A percentile compares a stretch with the other conserved stretches of the same genome.
Evolutionary conservation across 2,888 invertebrate species (phyloP).

Genomic region (Selenia dentaria): DNA sequence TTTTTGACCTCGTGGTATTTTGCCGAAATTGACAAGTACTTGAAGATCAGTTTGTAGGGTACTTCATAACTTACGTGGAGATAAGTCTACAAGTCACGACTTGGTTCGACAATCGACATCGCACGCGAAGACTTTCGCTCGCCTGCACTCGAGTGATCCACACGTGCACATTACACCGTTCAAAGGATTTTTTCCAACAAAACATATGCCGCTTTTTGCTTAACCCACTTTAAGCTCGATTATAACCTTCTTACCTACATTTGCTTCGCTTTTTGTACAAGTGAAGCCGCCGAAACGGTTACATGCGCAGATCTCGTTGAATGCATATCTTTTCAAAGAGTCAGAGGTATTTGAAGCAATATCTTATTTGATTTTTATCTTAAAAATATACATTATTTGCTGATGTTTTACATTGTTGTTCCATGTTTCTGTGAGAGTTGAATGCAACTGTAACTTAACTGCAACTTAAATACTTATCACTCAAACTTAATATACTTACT

Average conservation of each 20-base stretch:
- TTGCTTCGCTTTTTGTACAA: constrained; percentile 73
- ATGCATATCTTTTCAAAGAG: constrained; percentile 3
- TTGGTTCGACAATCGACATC: constrained; percentile 22
- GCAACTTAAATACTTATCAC: too few species aligned
- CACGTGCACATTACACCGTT: constrained; percentile 77
- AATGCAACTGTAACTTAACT: too few species aligned
- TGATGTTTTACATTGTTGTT: too few species aligned
- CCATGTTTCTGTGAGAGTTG: too few species aligned
- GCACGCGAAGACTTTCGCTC: constrained; percentile 65
- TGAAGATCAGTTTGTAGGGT: too few species aligned
- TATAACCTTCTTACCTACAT: constrained; percentile 84
- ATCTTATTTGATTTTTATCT: constrained; percentile 1
- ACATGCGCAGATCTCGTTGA: constrained; percentile 32
- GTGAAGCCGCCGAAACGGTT: constrained; percentile 54
- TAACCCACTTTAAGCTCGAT: constrained; percentile 83
- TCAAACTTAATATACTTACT: too few species aligned
- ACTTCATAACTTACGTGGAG: too few species aligned
- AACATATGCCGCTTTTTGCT: constrained; percentile 83
- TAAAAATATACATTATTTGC: constrained; percentile 3
- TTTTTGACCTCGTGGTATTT: too few species aligned
- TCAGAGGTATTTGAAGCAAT: constrained; percentile 1
- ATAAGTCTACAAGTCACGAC: background rate
- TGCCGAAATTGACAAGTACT: too few species aligned
- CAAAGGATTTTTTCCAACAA: constrained; percentile 81
- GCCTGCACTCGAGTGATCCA: constrained; percentile 61